Percentiles rank a stretch among this genome's conserved stretches.
These are phyloP conservation scores for Camponotus floridanus DNA, from an alignment of 1,140 invertebrate genomes.

Conservation along the genomic window DNA sequence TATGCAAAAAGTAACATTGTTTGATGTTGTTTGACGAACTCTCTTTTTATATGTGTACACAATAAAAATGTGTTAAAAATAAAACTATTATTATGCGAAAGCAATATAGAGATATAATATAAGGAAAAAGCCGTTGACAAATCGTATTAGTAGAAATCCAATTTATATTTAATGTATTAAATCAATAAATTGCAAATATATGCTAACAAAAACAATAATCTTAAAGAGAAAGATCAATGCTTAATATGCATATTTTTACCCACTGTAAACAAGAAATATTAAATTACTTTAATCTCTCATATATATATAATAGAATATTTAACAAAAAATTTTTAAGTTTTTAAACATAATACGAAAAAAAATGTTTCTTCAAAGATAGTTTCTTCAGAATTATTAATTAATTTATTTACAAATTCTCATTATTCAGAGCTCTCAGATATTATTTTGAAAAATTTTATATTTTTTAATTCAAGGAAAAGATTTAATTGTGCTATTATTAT, in stretches of 20 bases:
- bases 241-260: not conserved
- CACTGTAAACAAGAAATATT: not conserved
- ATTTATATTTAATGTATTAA: constrained; percentile 1
- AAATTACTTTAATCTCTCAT: not conserved
- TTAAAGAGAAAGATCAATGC: not conserved
- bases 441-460: not conserved
- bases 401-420: not conserved
- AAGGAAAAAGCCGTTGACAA: not conserved
- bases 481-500: not conserved
- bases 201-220: not conserved
- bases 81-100: not conserved
- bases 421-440: not conserved
- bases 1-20: constrained; percentile 5
- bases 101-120: not conserved
- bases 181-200: not conserved
- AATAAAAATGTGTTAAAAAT: constrained; percentile 24
- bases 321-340: not conserved
- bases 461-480: not conserved
- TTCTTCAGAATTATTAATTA: not conserved
- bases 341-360: not conserved
- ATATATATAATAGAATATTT: not conserved
- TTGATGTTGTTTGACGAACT: constrained; percentile 31
- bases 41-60: not conserved
- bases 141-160: no score
- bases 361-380: not conserved